Base-by-base conservation (phyloP, 2,888 invertebrate species). In the Agriotes lineatus region DNA sequence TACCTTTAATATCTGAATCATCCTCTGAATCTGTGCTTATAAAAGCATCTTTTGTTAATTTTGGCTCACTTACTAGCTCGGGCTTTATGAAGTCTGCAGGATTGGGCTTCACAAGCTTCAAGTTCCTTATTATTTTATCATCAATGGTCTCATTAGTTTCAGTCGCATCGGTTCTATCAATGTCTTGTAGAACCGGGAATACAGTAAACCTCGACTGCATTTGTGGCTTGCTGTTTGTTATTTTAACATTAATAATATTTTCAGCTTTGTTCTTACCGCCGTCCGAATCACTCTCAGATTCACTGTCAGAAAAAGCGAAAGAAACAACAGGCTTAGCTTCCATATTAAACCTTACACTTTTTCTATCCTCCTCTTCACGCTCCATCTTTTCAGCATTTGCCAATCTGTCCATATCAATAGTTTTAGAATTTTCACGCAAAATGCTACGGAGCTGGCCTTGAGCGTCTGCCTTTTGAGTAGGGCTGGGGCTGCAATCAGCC, bases 281-380 rank as follows among this genome's bases (percentile, higher is more conserved):
- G 45, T 76, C 73, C 5, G 75, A n/a, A 33, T 81, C 81, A 60
- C 78, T 81, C 7, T 79, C 77, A 61, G 77, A 80, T 9, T 79
- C 77, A 69, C 80, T 82, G 67, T 83, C 83, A 0, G 83, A 82
- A 60, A 82, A 79, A 12, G 81, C 80, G 60, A 85, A 84, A 16
- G 83, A 85, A 3, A 85, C 82, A 67, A 85, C 85, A 7, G 84
- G 81, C 16, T 85, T 85, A 61, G 83, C 84, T 59, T 87, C 85
- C 62, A 90, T 81, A 80, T 89, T 90, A 74, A 90, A 91, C 6
- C 90, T 85, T 0, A 94, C 93, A 79, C 91, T 93, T 80, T 94
- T 94, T 68, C 90, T 90, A 66, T 93, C 91, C 33, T 92, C 93
- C 69, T 94, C 94, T 68, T 88, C 86, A 74, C 87, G 80, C 39